Conservation (phyloP, 1,140 invertebrate species). For the Drosophila pruinosa region DNA sequence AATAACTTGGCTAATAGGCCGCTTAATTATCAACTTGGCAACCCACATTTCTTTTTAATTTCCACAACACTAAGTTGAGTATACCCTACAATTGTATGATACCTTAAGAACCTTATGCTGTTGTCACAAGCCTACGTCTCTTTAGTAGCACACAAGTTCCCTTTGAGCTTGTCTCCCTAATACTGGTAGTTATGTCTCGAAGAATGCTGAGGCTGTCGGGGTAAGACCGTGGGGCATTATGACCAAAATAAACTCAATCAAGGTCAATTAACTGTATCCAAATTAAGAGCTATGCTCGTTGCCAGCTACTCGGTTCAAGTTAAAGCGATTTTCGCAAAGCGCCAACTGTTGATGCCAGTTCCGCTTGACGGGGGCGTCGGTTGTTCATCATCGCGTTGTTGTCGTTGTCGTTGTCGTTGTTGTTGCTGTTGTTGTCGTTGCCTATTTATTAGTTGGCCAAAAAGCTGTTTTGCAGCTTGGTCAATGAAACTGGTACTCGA, state of each 20-base stretch:
- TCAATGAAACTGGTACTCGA: slow-evolving; percentile 68
- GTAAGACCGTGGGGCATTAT: slow-evolving; percentile 11
- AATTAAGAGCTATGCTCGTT: slow-evolving; percentile 57
- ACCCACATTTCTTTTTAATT: too few relatives aligned
- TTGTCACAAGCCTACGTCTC: not conserved
- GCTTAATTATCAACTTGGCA: too few relatives aligned
- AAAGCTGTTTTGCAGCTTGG: slow-evolving; percentile 54
- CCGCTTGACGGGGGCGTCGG: slow-evolving; percentile 67
- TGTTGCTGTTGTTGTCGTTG: slow-evolving; percentile 13
- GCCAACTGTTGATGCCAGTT: slow-evolving; percentile 53
- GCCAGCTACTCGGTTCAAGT: slow-evolving; percentile 30
- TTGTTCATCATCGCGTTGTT: not conserved
- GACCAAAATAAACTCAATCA: slow-evolving; percentile 75
- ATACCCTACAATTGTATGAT: not conserved
- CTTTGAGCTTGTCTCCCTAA: not conserved
- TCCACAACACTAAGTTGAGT: too few relatives aligned
- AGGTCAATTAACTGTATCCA: slow-evolving; percentile 83
- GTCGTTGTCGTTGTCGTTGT: not conserved
- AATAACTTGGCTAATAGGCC: too few relatives aligned
- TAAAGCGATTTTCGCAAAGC: slow-evolving; percentile 59
- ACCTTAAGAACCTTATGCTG: not conserved
- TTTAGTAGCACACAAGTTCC: not conserved
- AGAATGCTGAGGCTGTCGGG: not conserved
- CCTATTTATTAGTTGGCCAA: slow-evolving; percentile 59
- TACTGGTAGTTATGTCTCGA: not conserved